These are phyloP conservation scores for Hypsopygia costalis DNA, from an alignment of 2,888 invertebrate species.

Conservation along the genomic window DNA sequence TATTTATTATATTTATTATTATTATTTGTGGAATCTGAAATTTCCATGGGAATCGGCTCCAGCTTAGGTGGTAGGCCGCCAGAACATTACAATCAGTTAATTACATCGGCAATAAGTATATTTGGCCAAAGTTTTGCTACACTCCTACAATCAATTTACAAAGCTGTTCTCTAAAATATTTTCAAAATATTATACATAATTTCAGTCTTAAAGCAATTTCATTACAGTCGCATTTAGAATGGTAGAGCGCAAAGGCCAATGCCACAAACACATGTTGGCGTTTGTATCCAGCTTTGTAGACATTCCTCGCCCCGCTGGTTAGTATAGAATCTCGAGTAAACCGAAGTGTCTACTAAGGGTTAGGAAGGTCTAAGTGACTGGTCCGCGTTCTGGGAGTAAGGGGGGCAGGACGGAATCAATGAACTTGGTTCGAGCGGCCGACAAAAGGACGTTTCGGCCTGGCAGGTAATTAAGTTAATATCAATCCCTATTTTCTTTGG, in stretches of 20 bases:
- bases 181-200: neutral
- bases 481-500: constrained; percentile 57
- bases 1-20: too few relatives aligned
- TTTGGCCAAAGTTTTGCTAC: constrained; percentile 8
- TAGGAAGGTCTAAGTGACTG: constrained; percentile 38
- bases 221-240: constrained; percentile 42
- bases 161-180: constrained; percentile 6
- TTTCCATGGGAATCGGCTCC: too few relatives aligned
- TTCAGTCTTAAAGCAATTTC: neutral
- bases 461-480: constrained; percentile 77
- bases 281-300: constrained; percentile 41
- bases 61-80: neutral
- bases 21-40: too few relatives aligned
- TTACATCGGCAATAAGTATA: constrained; percentile 9
- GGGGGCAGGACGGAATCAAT: constrained; percentile 76
- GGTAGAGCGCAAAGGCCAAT: constrained; percentile 51
- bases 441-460: constrained; percentile 74
- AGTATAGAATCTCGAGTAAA: constrained; percentile 17
- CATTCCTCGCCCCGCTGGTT: constrained; percentile 35
- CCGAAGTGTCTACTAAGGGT: constrained; percentile 19
- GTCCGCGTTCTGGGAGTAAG: constrained; percentile 53
- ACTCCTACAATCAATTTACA: constrained; percentile 11
- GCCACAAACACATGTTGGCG: constrained; percentile 73
- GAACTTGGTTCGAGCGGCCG: constrained; percentile 71
- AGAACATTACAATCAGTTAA: constrained; percentile 5